Base-by-base conservation (phyloP, 2,113 vertebrate genomes). In the Nothoprocta pentlandii region DNA sequence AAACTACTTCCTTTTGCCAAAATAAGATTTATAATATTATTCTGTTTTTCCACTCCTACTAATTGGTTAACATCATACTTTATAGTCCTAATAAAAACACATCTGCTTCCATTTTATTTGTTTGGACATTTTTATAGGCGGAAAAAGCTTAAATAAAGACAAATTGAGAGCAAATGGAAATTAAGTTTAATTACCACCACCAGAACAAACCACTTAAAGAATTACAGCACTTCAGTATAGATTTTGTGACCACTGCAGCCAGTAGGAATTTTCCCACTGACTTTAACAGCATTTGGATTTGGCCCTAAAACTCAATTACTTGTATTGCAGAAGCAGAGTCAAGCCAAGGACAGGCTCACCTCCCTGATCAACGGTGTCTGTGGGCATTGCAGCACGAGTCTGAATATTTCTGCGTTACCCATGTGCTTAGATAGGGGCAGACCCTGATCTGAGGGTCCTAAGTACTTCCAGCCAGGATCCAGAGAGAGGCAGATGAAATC, bases 61-160 rank as follows among this genome's bases (percentile, higher is more conserved):
- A 85, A 96, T 94, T 79, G 81, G 64, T 87, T 93, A 92, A 90
- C 36, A 75, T 41, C 21, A 62, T 64, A 56, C 54, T 92, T 96
- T 92, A 94, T 51, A 73, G 81, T 64, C 53, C 80, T 87, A 90
- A 94, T 97, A 93, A 96, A 96, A 95, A 32, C 36, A 77, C 89
- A 95, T 84, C 73, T 96, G 93, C 85, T 94, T 93, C 66, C 56
- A 46, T 93, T 90, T 95, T 77, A 71, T 42, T 42, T 36, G 39
- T 91, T 83, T 87, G 68, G 91, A 70, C 80, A 63, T 76, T 94
- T 88, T 90, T 94, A 89, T 80, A 46, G 46, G 39, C 26, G 16
- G 7, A 70, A 88, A 63, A 87, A 92, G 68, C 67, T 96, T 95
- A 97, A 94, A 93, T 96, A 97, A 95, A 91, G 89, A 96, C 34